Base-by-base conservation (phyloP, 2,113 vertebrate species). In the Tragelaphus scriptus region DNA sequence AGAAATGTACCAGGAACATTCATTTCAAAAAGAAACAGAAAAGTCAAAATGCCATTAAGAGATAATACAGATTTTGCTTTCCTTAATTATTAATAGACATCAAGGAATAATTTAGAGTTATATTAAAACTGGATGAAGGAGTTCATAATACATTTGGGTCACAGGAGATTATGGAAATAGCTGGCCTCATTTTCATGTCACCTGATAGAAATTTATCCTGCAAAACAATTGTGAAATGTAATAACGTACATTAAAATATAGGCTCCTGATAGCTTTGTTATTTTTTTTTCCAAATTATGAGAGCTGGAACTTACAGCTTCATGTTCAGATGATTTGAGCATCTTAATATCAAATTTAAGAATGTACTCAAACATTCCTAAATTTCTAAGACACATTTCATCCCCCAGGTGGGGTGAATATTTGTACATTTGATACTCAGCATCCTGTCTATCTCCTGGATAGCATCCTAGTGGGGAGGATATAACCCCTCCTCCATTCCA, bases 51-150 rank as follows among this genome's bases (percentile, higher is more conserved):
- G 95, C 96, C 93, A 88, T 97, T 96, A 98, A 95, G 90, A 97
- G 96, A 96, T 91, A 97, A 96, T 96, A 71, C 21, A 47, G 56
- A 56, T 96, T 97, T 98, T 75, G 80, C 93, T 94, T 95, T n/a
- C 96, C 96, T 98, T 95, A 98, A 96, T 98, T 98, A 96, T 98
- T 97, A 97, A 98, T 95, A 96, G 97, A 89, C 96, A 96, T 93
- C 4, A 19, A 95, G 86, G 96, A 97, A 87, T 95, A 97, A 86
- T 91, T 97, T 88, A 84, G 97, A 97, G 65, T 49, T 65, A 93
- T 91, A 97, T 97, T 98, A 98, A 96, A 97, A 85, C 5, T n/a
- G 55, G 65, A 82, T 81, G 86, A 95, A 97, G 93, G 79, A 79
- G 96, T 92, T 95, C 95, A 95, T 96, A 98, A 97, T 91, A 96